A percentile compares a stretch with the other conserved stretches of the same genome.
These are phyloP conservation scores for Nephrotoma flavescens DNA, from an alignment of 2,888 invertebrate species.

Conservation along the genomic window DNA sequence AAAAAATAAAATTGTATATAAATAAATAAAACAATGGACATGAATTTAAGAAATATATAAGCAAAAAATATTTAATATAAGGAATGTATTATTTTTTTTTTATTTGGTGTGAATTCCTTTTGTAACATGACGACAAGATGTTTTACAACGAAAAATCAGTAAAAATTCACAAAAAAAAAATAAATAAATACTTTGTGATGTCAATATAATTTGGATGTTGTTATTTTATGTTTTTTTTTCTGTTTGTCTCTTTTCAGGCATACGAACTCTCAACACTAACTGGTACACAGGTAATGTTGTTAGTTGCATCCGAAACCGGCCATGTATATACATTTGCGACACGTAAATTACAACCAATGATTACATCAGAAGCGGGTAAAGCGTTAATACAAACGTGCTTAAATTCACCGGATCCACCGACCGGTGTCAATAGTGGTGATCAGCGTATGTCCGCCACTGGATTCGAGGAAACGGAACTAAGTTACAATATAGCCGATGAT, in stretches of 20 bases:
- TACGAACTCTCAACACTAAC: slow-evolving; percentile 98
- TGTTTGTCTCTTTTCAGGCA: slow-evolving; percentile 48
- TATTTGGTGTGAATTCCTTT: slow-evolving; percentile 3
- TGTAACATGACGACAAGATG: slow-evolving; percentile 3
- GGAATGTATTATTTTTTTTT: background rate
- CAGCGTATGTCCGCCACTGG: slow-evolving; percentile 97
- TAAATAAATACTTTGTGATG: background rate
- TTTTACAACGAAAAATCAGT: slow-evolving; percentile 4
- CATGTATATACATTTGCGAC: slow-evolving; percentile 99
- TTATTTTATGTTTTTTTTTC: background rate
- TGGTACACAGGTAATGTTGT: slow-evolving; percentile 98
- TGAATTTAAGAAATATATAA: background rate
- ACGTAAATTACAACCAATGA: slow-evolving; percentile 97
- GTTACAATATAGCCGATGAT: slow-evolving; percentile 90
- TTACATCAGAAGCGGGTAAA: slow-evolving; percentile 94
- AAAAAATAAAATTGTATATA: background rate
- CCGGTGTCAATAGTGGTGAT: slow-evolving; percentile 53
- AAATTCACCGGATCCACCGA: slow-evolving; percentile 88
- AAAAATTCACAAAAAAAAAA: background rate
- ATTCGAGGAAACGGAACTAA: slow-evolving; percentile 96
- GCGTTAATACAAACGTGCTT: slow-evolving; percentile 97
- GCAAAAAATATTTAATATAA: background rate
- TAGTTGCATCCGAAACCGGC: slow-evolving; percentile 97
- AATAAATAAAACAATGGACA: slow-evolving; percentile 2
- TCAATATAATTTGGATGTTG: background rate